A percentile compares a stretch with the other conserved stretches of the same genome.
Evolutionary conservation across 2,113 vertebrate species (phyloP).

Genomic region (Psittacara wagleri): DNA sequence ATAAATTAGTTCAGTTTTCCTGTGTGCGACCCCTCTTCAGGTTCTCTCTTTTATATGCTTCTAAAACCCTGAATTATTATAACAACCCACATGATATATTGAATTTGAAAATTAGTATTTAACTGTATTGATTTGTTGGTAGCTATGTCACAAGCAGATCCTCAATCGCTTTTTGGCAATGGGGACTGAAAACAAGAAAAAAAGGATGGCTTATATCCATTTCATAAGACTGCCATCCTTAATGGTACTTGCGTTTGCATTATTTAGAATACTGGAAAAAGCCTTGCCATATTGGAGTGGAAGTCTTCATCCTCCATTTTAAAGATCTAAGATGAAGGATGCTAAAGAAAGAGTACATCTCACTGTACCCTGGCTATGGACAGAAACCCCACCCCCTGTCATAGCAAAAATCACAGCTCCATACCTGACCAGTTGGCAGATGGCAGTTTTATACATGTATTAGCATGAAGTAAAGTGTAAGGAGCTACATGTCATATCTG

Average conservation of each 20-base stretch:
- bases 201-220: background rate
- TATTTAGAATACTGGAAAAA: background rate
- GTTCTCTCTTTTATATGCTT: background rate
- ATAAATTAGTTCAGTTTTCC: background rate
- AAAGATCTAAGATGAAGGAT: background rate
- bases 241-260: fast-evolving
- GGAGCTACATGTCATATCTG: background rate
- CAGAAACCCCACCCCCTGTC: fast-evolving
- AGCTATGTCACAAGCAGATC: background rate
- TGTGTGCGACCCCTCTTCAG: background rate
- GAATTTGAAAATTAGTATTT: background rate
- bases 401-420: background rate
- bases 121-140: background rate
- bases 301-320: background rate
- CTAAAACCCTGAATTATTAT: background rate
- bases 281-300: background rate
- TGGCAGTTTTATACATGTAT: background rate
- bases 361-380: background rate
- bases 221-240: background rate
- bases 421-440: background rate
- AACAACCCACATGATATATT: background rate
- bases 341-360: background rate
- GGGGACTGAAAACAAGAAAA: background rate
- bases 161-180: background rate
- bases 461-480: background rate